phyloP scores from a whole-genome alignment of 1,140 invertebrate genomes.

The Araneus ventricosus region DNA sequence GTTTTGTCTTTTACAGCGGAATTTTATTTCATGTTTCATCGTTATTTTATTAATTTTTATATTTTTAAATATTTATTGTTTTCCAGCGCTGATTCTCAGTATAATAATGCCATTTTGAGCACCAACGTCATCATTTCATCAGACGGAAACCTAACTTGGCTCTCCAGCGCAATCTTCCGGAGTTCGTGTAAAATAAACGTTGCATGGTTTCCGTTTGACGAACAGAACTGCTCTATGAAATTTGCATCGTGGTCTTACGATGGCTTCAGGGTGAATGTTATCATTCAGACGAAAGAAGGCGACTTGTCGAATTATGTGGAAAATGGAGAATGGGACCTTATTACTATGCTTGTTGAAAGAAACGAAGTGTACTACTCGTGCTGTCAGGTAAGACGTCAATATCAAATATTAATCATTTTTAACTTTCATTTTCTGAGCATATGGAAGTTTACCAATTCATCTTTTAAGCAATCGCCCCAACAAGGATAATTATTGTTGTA shows the following conservation, averaged over 20 bases:
- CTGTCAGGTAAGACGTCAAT: conserved; percentile 78
- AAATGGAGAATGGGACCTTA: conserved; percentile 84
- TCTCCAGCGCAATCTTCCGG: conserved; percentile 80
- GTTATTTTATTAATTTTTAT: too few relatives aligned
- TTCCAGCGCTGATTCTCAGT: conserved; percentile 79
- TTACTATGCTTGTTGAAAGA: conserved; percentile 81
- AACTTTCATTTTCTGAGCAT: too few relatives aligned
- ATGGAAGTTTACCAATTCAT: too few relatives aligned
- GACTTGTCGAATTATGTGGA: conserved; percentile 84
- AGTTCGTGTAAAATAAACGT: conserved; percentile 80
- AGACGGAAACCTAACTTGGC: conserved; percentile 80
- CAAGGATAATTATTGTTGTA: too few relatives aligned
- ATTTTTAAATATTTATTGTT: conserved; percentile 48
- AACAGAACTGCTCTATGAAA: conserved; percentile 91
- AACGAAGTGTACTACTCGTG: conserved; percentile 82
- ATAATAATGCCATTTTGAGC: conserved; percentile 80
- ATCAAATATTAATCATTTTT: too few relatives aligned
- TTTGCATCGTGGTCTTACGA: conserved; percentile 99
- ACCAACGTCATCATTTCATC: conserved; percentile 80
- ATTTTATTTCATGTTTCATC: too few relatives aligned
- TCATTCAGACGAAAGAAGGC: conserved; percentile 79
- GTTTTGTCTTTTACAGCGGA: background rate
- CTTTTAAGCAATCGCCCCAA: too few relatives aligned
- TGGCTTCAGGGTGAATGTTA: conserved; percentile 77
- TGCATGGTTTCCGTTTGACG: conserved; percentile 84